A percentile compares a stretch with the other conserved stretches of the same genome.
Conservation (phyloP, 2,888 invertebrate genomes). For the Epinotia bilunana region DNA sequence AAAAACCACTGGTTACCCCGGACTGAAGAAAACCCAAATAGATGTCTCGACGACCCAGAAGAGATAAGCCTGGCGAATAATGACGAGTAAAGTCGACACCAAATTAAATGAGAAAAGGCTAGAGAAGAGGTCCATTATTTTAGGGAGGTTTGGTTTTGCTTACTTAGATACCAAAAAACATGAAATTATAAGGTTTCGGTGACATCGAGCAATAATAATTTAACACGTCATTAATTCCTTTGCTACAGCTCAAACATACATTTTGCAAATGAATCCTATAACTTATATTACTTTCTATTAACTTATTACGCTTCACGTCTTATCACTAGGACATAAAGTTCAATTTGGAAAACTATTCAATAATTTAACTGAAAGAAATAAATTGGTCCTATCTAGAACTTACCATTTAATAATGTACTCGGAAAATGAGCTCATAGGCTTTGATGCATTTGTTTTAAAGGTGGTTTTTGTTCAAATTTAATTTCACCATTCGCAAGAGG, state of each 20-base stretch:
- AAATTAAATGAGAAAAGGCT: not conserved
- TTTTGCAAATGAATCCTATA: conserved; percentile 23
- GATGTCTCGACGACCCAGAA: not conserved
- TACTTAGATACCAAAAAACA: too few species aligned
- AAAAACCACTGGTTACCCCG: too few species aligned
- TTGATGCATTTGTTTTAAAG: conserved; percentile 11
- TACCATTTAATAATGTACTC: not conserved
- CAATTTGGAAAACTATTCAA: not conserved
- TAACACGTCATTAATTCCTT: conserved; percentile 64
- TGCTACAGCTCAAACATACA: conserved; percentile 50
- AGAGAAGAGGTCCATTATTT: not conserved
- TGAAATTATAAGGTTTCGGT: not conserved
- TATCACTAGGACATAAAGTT: not conserved
- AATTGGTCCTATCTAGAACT: conserved; percentile 11
- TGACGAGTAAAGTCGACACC: not conserved
- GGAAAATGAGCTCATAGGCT: not conserved
- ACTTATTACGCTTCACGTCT: not conserved
- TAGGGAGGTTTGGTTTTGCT: too few species aligned
- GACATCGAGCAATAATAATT: conserved; percentile 53
- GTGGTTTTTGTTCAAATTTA: conserved; percentile 26
- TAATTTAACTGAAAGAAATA: not conserved
- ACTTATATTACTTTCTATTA: not conserved
- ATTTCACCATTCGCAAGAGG: not conserved
- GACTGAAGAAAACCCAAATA: not conserved
- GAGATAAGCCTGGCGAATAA: not conserved